Evolutionary conservation across 2,113 vertebrate genomes (phyloP).

Genomic region (Illadopsis cleaveri): DNA sequence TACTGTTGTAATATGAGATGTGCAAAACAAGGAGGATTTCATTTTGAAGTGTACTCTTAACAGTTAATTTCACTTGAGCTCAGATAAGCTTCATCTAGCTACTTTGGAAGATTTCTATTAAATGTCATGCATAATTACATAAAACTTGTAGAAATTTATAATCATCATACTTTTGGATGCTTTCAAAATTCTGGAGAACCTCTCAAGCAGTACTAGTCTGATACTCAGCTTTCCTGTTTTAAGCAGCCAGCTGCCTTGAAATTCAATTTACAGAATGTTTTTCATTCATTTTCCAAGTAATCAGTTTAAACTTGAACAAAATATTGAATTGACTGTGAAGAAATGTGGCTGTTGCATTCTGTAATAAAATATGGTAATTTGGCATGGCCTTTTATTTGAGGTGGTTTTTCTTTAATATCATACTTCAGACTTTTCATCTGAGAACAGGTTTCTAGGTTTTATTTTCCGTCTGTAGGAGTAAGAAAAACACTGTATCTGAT

Average conservation of each 20-base stretch:
- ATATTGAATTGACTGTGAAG: constrained; percentile 42
- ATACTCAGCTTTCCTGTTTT: constrained; percentile 47
- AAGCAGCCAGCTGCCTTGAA: constrained; percentile 45
- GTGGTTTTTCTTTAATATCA: background rate
- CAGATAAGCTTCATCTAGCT: constrained; percentile 40
- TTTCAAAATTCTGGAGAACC: constrained; percentile 68
- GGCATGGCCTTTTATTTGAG: background rate
- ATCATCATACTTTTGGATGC: constrained; percentile 65
- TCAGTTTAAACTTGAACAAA: constrained; percentile 52
- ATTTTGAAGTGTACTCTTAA: constrained; percentile 50
- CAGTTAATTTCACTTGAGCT: constrained; percentile 58
- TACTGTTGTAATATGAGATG: background rate
- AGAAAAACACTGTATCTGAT: background rate
- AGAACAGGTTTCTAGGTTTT: background rate
- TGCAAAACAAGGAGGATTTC: background rate
- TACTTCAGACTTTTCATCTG: background rate
- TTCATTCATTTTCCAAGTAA: constrained; percentile 49
- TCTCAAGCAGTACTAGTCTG: constrained; percentile 67
- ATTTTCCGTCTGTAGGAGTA: background rate
- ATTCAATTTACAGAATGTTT: constrained; percentile 40
- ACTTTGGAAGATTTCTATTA: constrained; percentile 65
- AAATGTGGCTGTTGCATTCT: background rate
- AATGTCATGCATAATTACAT: constrained; percentile 76
- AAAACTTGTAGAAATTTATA: constrained; percentile 68
- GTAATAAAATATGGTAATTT: constrained; percentile 28